These are phyloP conservation scores for Odontesthes bonariensis DNA, from an alignment of 2,113 vertebrate genomes.

Conservation along the genomic window DNA sequence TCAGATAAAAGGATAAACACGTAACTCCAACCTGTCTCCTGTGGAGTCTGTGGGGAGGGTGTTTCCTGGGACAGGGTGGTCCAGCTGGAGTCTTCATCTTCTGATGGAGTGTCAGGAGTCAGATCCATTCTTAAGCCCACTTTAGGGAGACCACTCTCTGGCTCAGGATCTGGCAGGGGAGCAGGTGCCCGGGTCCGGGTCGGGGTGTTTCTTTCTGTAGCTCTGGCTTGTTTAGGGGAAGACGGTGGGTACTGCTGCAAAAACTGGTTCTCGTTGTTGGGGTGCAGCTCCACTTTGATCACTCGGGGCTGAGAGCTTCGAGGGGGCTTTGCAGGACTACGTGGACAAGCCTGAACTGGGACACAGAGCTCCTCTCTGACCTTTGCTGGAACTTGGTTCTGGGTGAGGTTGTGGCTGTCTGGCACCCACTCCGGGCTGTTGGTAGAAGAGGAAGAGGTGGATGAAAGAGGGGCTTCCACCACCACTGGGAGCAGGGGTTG, in stretches of 20 bases:
- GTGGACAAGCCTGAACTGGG: constrained; percentile 59
- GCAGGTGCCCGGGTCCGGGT: constrained; percentile 72
- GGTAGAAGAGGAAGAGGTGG: constrained; percentile 70
- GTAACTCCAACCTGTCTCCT: constrained; percentile 87
- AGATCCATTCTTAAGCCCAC: constrained; percentile 91
- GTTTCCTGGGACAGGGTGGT: constrained; percentile 96
- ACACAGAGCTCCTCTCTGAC: constrained; percentile 67
- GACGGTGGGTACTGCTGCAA: constrained; percentile 74
- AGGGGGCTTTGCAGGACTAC: constrained; percentile 72
- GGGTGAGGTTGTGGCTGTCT: constrained; percentile 53
- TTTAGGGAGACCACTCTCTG: constrained; percentile 88
- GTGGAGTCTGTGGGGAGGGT: constrained; percentile 88
- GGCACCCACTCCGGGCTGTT: constrained; percentile 69
- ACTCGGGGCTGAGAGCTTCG: constrained; percentile 73
- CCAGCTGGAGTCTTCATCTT: constrained; percentile 99
- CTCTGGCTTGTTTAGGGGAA: constrained; percentile 82
- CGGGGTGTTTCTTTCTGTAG: constrained; percentile 83
- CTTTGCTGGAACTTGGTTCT: constrained; percentile 64
- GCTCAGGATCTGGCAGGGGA: constrained; percentile 84
- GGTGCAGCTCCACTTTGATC: constrained; percentile 75
- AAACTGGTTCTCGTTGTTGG: constrained; percentile 81
- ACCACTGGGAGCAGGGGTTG: constrained; percentile 76
- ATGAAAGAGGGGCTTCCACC: constrained; percentile 77
- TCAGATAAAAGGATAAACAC: constrained; percentile 34
- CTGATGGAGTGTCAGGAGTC: constrained; percentile 87